These are phyloP conservation scores for Peromyscus attwateri DNA, from an alignment of 2,797 vertebrate species.

Conservation along the genomic window DNA sequence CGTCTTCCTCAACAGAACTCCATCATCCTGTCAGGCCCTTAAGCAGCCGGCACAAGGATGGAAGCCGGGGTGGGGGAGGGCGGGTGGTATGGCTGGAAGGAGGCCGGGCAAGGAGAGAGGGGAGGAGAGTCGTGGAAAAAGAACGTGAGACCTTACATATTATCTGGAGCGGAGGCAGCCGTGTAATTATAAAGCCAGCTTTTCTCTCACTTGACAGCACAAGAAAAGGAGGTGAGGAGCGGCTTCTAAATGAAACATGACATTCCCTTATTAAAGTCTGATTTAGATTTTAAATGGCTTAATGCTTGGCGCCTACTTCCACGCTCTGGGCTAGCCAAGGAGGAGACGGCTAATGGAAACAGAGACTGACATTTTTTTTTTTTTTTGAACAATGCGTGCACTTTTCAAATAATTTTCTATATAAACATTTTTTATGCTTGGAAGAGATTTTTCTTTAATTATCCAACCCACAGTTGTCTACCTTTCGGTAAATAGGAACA, in stretches of 20 bases:
- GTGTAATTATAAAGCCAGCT: slow-evolving; percentile 84
- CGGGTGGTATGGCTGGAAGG: not conserved
- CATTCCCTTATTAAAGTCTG: slow-evolving; percentile 87
- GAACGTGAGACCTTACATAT: slow-evolving; percentile 81
- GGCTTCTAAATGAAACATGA: slow-evolving; percentile 87
- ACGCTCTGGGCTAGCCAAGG: slow-evolving; percentile 73
- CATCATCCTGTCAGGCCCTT: slow-evolving; percentile 70
- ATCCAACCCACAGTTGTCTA: slow-evolving; percentile 68
- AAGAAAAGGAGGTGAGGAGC: slow-evolving; percentile 84
- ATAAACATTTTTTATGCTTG: slow-evolving; percentile 4
- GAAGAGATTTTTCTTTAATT: slow-evolving; percentile 41
- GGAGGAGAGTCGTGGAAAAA: slow-evolving; percentile 79
- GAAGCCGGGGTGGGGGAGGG: slow-evolving; percentile 44
- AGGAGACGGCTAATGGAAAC: slow-evolving; percentile 78
- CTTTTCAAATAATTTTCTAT: slow-evolving; percentile 78
- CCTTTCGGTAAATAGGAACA: slow-evolving; percentile 72
- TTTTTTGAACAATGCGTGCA: slow-evolving; percentile 52
- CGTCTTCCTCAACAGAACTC: slow-evolving; percentile 68
- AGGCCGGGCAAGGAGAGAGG: not conserved
- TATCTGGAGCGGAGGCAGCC: slow-evolving; percentile 82
- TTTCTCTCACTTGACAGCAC: slow-evolving; percentile 85
- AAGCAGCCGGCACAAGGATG: slow-evolving; percentile 53
- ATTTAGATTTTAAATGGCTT: slow-evolving; percentile 83
- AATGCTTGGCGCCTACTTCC: slow-evolving; percentile 48
- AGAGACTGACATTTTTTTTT: slow-evolving; percentile 75